phyloP scores from a whole-genome alignment of 2,113 vertebrate species.

The Ciconia stormi region DNA sequence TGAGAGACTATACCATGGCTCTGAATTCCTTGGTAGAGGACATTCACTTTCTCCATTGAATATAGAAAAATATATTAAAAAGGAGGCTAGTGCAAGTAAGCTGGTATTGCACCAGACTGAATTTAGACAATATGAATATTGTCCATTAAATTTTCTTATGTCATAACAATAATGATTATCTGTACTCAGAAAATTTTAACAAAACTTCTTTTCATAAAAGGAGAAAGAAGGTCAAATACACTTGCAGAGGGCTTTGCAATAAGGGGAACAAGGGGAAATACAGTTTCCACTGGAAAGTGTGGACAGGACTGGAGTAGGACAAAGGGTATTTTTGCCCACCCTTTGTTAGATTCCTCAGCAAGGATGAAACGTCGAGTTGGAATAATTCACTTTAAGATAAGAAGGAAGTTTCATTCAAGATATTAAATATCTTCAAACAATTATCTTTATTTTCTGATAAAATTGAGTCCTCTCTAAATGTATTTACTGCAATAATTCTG shows the following conservation, averaged over 20 bases:
- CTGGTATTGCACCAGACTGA: background rate
- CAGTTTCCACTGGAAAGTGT: background rate
- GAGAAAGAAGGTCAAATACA: background rate
- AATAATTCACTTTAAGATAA: background rate
- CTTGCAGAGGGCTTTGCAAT: background rate
- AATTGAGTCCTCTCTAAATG: background rate
- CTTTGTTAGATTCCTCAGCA: background rate
- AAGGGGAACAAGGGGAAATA: background rate
- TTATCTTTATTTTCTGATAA: background rate
- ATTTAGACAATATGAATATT: background rate
- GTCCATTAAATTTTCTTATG: background rate
- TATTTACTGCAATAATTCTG: background rate
- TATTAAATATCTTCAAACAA: background rate
- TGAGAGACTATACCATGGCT: background rate
- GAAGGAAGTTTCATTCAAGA: background rate
- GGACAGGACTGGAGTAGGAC: background rate
- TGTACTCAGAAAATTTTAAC: background rate
- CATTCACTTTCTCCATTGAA: background rate
- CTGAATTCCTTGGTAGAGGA: background rate
- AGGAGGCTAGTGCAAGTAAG: background rate
- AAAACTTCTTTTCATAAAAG: background rate
- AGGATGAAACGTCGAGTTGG: background rate
- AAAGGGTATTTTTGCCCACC: background rate
- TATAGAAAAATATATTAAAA: background rate
- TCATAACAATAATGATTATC: background rate